phyloP scores from a whole-genome alignment of 1,140 invertebrate species.

The Cydia fagiglandana region DNA sequence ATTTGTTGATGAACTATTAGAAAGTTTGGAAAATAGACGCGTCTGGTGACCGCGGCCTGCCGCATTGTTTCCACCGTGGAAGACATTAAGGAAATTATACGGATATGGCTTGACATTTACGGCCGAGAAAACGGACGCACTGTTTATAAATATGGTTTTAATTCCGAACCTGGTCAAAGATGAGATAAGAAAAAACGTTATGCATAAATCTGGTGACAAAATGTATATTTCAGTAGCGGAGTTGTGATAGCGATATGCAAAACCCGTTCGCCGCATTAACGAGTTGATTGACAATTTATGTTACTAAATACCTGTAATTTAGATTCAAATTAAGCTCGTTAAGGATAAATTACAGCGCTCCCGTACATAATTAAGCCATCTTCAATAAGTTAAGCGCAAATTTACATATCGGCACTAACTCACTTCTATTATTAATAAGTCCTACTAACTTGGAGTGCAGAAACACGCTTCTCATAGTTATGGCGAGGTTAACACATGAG shows the following conservation, averaged over 20 bases:
- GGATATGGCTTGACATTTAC: neutral
- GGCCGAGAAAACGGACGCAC: neutral
- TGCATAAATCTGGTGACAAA: neutral
- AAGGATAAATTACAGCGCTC: constrained; percentile 39
- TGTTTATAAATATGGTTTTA: neutral
- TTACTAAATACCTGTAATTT: constrained; percentile 32
- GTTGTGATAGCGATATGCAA: neutral
- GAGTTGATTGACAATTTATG: constrained; percentile 29
- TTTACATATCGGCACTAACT: constrained; percentile 51
- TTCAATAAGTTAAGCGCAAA: constrained; percentile 56
- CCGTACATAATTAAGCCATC: constrained; percentile 48
- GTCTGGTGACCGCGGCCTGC: constrained; percentile 57
- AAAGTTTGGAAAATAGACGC: constrained; percentile 74
- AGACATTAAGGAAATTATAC: neutral
- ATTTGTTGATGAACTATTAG: constrained; percentile 79
- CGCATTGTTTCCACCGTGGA: constrained; percentile 2
- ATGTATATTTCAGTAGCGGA: neutral
- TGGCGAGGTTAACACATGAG: constrained; percentile 70
- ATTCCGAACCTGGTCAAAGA: neutral
- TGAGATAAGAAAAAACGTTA: neutral
- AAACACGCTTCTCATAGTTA: constrained; percentile 55
- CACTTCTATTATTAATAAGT: constrained; percentile 50
- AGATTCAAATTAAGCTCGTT: constrained; percentile 39
- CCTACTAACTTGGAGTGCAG: constrained; percentile 46
- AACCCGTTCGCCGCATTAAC: constrained; percentile 24